phyloP scores from a whole-genome alignment of 2,113 vertebrate genomes.

The Oreochromis niloticus region DNA sequence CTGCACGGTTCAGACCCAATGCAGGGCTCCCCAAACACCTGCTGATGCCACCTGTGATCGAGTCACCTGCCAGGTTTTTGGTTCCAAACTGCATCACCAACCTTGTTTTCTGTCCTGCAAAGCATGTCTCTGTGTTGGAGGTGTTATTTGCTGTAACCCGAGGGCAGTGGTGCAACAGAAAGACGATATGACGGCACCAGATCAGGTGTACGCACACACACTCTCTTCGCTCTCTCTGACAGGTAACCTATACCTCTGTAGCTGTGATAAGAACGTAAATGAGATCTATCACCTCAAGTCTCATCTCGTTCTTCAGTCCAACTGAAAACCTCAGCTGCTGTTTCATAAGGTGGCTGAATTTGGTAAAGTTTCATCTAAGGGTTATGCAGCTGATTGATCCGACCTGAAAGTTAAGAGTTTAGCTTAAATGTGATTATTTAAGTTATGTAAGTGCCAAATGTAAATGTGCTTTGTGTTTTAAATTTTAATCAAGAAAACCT shows the following conservation, averaged over 20 bases:
- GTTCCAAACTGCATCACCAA: slow-evolving; percentile 2
- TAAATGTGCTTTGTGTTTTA: not conserved
- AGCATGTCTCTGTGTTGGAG: not conserved
- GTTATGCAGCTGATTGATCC: not conserved
- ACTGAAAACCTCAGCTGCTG: not conserved
- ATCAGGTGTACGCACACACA: slow-evolving; percentile 28
- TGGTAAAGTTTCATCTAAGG: not conserved
- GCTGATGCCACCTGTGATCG: slow-evolving; percentile 8
- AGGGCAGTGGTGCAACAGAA: slow-evolving; percentile 32
- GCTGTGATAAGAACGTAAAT: slow-evolving; percentile 46
- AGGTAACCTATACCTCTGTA: slow-evolving; percentile 12
- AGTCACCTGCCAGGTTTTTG: slow-evolving; percentile 13
- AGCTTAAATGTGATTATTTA: not conserved
- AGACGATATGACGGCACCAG: slow-evolving; percentile 32
- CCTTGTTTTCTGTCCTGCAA: slow-evolving; percentile 7
- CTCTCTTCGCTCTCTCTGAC: not conserved
- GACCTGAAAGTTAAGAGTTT: not conserved
- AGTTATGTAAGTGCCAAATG: not conserved
- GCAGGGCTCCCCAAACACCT: not conserved
- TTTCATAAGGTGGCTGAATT: not conserved
- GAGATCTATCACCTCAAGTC: slow-evolving; percentile 6
- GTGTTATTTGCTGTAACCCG: slow-evolving; percentile 18
- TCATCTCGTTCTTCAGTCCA: not conserved
- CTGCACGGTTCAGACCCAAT: not conserved
- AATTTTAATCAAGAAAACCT: not conserved